Percentiles rank a stretch among this genome's conserved stretches.
phyloP scores from a whole-genome alignment of 2,888 invertebrate species.

The Chaitophorus viminalis region DNA sequence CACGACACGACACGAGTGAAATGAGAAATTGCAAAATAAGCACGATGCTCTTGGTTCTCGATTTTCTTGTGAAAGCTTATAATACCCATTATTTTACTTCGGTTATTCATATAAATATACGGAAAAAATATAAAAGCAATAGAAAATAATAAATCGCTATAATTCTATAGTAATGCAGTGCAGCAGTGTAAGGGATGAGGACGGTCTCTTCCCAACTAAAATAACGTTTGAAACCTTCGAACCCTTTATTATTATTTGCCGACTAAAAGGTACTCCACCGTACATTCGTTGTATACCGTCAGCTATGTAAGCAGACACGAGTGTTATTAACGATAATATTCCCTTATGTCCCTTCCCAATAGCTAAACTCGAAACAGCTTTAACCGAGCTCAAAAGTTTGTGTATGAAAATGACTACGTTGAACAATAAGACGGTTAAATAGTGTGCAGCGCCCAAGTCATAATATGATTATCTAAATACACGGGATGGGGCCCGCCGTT shows the following conservation, averaged over 20 bases:
- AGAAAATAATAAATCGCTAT: slow-evolving; percentile 32
- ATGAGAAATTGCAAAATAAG: not conserved
- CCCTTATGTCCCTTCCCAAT: not conserved
- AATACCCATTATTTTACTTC: slow-evolving; percentile 10
- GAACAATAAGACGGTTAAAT: slow-evolving; percentile 33
- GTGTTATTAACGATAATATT: slow-evolving; percentile 60
- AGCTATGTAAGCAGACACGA: slow-evolving; percentile 47
- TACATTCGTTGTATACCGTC: slow-evolving; percentile 23
- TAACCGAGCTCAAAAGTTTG: slow-evolving; percentile 33
- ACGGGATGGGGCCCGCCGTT: not conserved
- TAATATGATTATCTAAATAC: not conserved
- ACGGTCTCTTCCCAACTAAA: not conserved
- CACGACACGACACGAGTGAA: not conserved
- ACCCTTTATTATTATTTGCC: slow-evolving; percentile 50
- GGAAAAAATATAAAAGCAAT: slow-evolving; percentile 20
- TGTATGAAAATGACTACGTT: slow-evolving; percentile 39
- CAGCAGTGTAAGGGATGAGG: not conserved
- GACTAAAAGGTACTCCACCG: slow-evolving; percentile 43
- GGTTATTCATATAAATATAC: slow-evolving; percentile 28
- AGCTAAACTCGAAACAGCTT: slow-evolving; percentile 37
- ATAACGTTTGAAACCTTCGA: slow-evolving; percentile 31
- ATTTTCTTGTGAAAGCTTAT: not conserved
- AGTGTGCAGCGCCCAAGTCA: slow-evolving; percentile 5
- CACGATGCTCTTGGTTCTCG: not conserved
- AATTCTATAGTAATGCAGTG: not conserved